Conservation (phyloP, 2,113 vertebrate genomes). For the Madoqua kirkii region DNA sequence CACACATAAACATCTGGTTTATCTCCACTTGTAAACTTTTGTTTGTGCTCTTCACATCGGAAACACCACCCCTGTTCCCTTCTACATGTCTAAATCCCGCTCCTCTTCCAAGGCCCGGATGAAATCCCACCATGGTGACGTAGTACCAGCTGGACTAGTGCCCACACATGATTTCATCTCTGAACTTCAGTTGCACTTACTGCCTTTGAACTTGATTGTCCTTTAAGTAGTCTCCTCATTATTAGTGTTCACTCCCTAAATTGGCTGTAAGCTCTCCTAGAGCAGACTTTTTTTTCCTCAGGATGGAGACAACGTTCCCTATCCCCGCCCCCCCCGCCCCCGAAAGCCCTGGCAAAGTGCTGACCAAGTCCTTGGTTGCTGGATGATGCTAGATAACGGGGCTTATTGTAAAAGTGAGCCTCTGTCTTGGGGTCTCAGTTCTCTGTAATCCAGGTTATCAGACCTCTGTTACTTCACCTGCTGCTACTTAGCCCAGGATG, state of each 20-base stretch:
- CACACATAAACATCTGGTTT: not conserved
- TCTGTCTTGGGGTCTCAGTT: not conserved
- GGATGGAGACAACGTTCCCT: not conserved
- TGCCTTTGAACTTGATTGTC: conserved; percentile 28
- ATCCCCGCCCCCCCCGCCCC: no score
- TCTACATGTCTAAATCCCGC: not conserved
- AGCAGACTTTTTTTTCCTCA: not conserved
- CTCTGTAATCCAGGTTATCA: conserved; percentile 25
- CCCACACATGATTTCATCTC: not conserved
- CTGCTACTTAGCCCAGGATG: not conserved
- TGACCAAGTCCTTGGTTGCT: not conserved
- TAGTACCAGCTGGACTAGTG: not conserved
- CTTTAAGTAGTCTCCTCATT: not conserved
- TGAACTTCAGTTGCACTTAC: not conserved
- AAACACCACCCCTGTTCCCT: not conserved
- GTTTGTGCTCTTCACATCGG: not conserved
- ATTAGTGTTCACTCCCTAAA: not conserved
- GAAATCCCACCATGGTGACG: not conserved
- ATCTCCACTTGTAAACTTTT: not conserved
- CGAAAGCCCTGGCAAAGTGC: not conserved
- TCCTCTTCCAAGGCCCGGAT: conserved; percentile 28
- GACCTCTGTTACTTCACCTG: not conserved
- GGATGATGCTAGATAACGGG: not conserved
- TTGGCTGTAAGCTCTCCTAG: not conserved
- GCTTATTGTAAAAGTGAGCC: not conserved